Percentiles rank a stretch among this genome's conserved stretches.
Conservation (phyloP, 2,888 invertebrate genomes). For the Ariolimax columbianus region DNA sequence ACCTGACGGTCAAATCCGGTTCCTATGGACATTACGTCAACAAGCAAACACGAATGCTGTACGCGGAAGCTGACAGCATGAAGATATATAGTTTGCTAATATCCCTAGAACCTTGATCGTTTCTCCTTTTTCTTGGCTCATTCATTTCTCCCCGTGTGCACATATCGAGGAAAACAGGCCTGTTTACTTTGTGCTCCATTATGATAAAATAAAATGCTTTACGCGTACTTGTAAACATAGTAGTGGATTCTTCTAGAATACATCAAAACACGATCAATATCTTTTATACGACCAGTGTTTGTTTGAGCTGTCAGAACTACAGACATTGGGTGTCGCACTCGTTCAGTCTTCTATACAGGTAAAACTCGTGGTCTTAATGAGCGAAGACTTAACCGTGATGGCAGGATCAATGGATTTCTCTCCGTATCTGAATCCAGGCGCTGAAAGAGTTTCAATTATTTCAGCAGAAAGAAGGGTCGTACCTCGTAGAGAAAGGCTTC, state of each 20-base stretch:
- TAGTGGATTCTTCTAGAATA: constrained; percentile 12
- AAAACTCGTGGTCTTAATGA: constrained; percentile 13
- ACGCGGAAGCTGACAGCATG: not conserved
- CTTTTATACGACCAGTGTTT: constrained; percentile 10
- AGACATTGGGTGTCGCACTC: not conserved
- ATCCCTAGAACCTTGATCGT: not conserved
- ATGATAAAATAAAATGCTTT: constrained; percentile 18
- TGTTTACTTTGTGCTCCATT: constrained; percentile 23
- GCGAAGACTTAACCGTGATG: not conserved
- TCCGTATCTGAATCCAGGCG: not conserved
- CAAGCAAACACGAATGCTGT: not conserved
- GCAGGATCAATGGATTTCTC: constrained; percentile 9
- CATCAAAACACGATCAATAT: constrained; percentile 30
- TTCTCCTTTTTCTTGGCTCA: not conserved
- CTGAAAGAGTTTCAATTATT: constrained; percentile 9
- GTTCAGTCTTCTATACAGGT: not conserved
- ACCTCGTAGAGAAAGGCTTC: not conserved
- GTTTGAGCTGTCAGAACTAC: not conserved
- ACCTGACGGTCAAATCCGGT: not conserved
- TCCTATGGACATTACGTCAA: not conserved
- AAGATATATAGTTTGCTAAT: constrained; percentile 5
- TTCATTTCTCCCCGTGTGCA: constrained; percentile 7
- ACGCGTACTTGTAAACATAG: constrained; percentile 26
- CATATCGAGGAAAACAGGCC: not conserved
- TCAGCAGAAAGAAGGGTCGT: not conserved